Evolutionary conservation across 2,888 invertebrate species (phyloP).

Genomic region (Colostygia pectinataria): DNA sequence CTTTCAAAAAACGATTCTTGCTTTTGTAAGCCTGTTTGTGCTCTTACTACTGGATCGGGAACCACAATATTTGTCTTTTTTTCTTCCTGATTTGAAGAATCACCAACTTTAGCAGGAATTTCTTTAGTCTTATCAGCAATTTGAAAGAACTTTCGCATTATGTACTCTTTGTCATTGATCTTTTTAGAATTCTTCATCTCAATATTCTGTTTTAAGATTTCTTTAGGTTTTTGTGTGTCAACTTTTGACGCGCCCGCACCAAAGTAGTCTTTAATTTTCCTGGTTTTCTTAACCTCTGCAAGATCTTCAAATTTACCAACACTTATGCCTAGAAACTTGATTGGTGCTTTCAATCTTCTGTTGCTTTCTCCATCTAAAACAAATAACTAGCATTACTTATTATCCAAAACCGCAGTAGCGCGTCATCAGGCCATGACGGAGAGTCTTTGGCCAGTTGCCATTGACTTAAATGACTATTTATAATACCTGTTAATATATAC

Average conservation of each 20-base stretch:
- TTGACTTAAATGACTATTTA: no score
- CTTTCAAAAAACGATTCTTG: conserved; percentile 78
- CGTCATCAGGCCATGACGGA: no score
- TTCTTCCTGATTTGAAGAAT: conserved; percentile 8
- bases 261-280: conserved; percentile 84
- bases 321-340: conserved; percentile 89
- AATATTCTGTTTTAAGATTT: conserved; percentile 35
- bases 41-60: conserved; percentile 14
- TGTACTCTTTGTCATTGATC: conserved; percentile 52
- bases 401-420: no score
- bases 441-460: no score
- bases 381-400: conserved; percentile 8
- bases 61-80: conserved; percentile 6
- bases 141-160: conserved; percentile 45
- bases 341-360: conserved; percentile 73
- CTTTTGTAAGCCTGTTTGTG: conserved; percentile 56
- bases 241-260: conserved; percentile 63
- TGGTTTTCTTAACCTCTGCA: conserved; percentile 76
- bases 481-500: conserved; percentile 36
- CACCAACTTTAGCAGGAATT: neutral
- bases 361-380: conserved; percentile 65
- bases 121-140: conserved; percentile 27
- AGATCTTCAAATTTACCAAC: conserved; percentile 89
- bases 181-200: conserved; percentile 31
- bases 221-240: conserved; percentile 31